Evolutionary conservation across 2,888 invertebrate species (phyloP).

Genomic region (Limnephilus lunatus): DNA sequence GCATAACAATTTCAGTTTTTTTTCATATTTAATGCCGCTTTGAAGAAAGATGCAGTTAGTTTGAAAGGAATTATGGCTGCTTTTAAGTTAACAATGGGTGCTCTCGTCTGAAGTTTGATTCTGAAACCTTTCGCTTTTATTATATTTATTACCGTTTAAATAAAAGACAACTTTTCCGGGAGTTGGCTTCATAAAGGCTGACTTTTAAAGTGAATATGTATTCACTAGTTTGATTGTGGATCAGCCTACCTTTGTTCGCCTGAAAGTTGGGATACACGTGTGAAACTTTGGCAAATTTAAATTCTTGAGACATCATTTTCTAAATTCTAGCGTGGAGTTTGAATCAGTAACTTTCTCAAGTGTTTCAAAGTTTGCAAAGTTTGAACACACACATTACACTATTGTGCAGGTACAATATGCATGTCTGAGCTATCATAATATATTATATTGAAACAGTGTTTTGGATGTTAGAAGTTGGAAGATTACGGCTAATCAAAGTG

Average conservation of each 20-base stretch:
- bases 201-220: conserved; percentile 22
- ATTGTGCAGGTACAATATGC: neutral
- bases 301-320: conserved; percentile 17
- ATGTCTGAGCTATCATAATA: neutral
- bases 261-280: conserved; percentile 19
- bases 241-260: conserved; percentile 8
- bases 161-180: conserved; percentile 9
- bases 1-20: neutral
- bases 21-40: neutral
- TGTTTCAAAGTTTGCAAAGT: neutral
- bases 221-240: conserved; percentile 4
- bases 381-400: neutral
- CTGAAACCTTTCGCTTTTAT: conserved; percentile 19
- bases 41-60: neutral
- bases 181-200: conserved; percentile 12
- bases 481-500: neutral
- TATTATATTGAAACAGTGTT: neutral
- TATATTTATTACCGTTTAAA: conserved; percentile 32
- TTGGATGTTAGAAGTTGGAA: neutral
- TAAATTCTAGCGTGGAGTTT: neutral
- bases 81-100: neutral
- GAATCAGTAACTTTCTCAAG: neutral
- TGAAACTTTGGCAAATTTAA: conserved; percentile 18
- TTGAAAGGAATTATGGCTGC: neutral
- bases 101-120: conserved; percentile 16